Evolutionary conservation across 2,797 vertebrate species (phyloP), one percentile per base, ranked within the genome.

Genomic region (Rhinoraja longicauda): DNA sequence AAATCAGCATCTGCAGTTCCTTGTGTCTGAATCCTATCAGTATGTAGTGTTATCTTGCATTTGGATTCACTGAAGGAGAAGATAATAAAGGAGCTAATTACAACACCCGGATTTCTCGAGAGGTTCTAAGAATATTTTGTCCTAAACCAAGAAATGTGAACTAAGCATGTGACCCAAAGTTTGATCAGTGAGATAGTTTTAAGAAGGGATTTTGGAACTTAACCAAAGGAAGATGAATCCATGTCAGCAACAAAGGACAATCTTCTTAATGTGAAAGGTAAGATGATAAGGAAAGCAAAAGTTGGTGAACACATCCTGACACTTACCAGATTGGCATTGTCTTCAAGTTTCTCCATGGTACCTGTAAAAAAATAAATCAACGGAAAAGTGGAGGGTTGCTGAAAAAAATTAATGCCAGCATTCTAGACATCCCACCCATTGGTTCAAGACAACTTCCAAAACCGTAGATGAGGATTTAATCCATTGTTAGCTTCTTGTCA

Each of bases 321-420:
- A 92, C 90, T 92, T 92, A 92, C 90, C 90, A 92, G 39, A 24
- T 75, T 91, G 90, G 64, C 36, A 73, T 73, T 92, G 39, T 53
- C 90, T 92, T 70, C 67, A 75, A 53, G 72, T 92, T 53, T 2
- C 24, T 57, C 26, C 29, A 75, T 39, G 0, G 36, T 75, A 75
- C 45, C 90, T 92, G 67, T 29, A 75, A 75, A 92, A 64, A 0
- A 15, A 75, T 75, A 92, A 92, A 91, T 19, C 21, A 91, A 70
- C 72, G 10, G 21, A 72, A 70, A 26, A 72, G 19, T 72, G 45
- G 21, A n/a, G 39, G 4, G 26, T 21, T 88, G 9, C 67, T 10
- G 7, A 88, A 17, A 88, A 88, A 1, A 32, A n/a, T 75, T 15
- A 53, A 45, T 12, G 10, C 15, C 29, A 92, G 72, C 26, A 92